phyloP scores from a whole-genome alignment of 2,888 invertebrate species.

The Yponomeuta cagnagella region DNA sequence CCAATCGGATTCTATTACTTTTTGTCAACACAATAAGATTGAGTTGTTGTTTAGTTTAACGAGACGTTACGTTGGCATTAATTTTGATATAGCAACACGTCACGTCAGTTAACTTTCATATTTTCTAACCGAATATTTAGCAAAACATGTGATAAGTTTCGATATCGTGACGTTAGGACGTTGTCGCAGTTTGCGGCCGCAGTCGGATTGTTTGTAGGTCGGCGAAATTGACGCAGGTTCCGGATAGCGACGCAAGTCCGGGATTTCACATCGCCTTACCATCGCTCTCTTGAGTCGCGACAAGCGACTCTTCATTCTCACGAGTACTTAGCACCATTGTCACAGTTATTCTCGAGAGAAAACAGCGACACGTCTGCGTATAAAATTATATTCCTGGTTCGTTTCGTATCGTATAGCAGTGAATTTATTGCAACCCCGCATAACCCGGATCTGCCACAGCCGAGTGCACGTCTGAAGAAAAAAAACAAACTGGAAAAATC shows the following conservation, averaged over 20 bases:
- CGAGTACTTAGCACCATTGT: conserved; percentile 43
- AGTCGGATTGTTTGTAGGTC: conserved; percentile 50
- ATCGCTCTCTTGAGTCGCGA: conserved; percentile 24
- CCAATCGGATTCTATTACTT: conserved; percentile 6
- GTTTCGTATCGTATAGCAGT: conserved; percentile 4
- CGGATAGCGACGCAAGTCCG: conserved; percentile 13
- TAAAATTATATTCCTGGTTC: conserved; percentile 18
- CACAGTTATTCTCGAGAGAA: conserved; percentile 35
- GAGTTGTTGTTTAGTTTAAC: conserved; percentile 6
- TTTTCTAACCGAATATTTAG: conserved; percentile 1
- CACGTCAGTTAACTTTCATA: background rate
- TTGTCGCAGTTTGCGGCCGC: conserved; percentile 28
- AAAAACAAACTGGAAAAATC: conserved; percentile 34
- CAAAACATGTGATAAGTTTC: background rate
- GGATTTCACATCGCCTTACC: conserved; percentile 37
- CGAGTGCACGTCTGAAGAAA: conserved; percentile 26
- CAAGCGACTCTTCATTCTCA: conserved; percentile 50
- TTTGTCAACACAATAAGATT: conserved; percentile 10
- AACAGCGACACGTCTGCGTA: conserved; percentile 28
- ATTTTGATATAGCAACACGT: background rate
- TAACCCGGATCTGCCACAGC: conserved; percentile 39
- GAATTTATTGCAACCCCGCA: conserved; percentile 17
- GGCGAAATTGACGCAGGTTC: conserved; percentile 46
- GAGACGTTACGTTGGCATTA: background rate
- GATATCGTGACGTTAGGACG: background rate